Conservation (phyloP, 2,113 vertebrate species). For the Hystrix brachyura region DNA sequence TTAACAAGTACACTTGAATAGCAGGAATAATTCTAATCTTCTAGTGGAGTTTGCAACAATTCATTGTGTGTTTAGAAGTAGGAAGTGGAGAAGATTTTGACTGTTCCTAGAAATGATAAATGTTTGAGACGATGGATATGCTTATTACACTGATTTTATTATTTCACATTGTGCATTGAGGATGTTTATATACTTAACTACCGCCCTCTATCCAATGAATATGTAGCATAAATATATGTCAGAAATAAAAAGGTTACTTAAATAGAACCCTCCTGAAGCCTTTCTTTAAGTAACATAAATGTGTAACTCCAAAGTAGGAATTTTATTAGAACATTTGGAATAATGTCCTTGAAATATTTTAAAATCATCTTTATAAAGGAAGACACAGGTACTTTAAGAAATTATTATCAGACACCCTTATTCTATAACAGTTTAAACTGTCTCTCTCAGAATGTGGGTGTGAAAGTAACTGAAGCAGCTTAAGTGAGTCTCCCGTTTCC, state of each 20-base stretch:
- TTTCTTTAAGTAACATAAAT: neutral
- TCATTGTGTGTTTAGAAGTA: neutral
- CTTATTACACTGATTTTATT: neutral
- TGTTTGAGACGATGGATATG: neutral
- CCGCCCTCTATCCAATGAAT: neutral
- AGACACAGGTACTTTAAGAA: neutral
- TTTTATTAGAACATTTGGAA: conserved; percentile 20
- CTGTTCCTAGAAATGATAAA: neutral
- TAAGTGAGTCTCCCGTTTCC: neutral
- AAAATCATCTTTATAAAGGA: conserved; percentile 8
- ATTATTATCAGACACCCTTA: neutral
- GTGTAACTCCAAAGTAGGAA: neutral
- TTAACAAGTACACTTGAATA: neutral
- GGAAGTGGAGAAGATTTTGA: neutral
- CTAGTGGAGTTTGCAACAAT: neutral
- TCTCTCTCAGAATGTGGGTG: neutral
- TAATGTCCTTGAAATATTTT: neutral
- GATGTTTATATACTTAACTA: neutral
- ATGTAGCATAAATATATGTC: neutral
- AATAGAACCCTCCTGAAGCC: neutral
- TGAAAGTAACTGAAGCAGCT: neutral
- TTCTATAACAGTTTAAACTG: neutral
- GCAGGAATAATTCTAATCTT: neutral
- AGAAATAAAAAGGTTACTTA: neutral
- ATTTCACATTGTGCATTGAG: neutral